A percentile compares a stretch with the other conserved stretches of the same genome.
phyloP scores from a whole-genome alignment of 1,140 invertebrate species.

The Drosophila bipectinata region DNA sequence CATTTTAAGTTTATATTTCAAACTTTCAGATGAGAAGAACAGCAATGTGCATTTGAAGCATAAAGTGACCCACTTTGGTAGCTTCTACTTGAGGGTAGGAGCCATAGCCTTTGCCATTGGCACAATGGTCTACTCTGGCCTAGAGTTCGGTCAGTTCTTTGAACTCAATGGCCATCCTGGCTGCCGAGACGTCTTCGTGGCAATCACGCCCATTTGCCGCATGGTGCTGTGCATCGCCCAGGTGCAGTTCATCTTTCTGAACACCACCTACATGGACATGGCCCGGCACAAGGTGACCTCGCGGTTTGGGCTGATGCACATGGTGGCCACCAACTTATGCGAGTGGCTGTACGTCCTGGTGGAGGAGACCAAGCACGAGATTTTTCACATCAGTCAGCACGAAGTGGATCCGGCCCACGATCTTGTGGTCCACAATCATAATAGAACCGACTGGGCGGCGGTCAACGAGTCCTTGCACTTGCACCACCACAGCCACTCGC shows the following conservation, averaged over 20 bases:
- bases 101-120: conserved; percentile 95
- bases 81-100: conserved; percentile 94
- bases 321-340: conserved; percentile 95
- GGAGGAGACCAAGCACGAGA: conserved; percentile 91
- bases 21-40: conserved; percentile 70
- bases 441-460: conserved; percentile 56
- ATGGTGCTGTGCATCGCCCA: conserved; percentile 96
- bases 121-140: conserved; percentile 95
- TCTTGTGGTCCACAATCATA: conserved; percentile 23
- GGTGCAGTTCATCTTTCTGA: conserved; percentile 93
- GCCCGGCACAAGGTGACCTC: conserved; percentile 95
- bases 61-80: conserved; percentile 88
- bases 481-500: conserved; percentile 12
- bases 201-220: conserved; percentile 91
- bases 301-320: conserved; percentile 96
- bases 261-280: conserved; percentile 87
- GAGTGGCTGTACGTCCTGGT: conserved; percentile 95
- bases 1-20: not conserved
- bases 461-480: conserved; percentile 56
- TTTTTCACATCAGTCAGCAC: conserved; percentile 85
- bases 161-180: conserved; percentile 89
- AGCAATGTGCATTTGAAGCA: conserved; percentile 79
- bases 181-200: conserved; percentile 90
- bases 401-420: conserved; percentile 49
- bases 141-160: conserved; percentile 94